Percentiles rank a stretch among this genome's conserved stretches.
Evolutionary conservation across 2,888 invertebrate genomes (phyloP).

Genomic region (Trichopoda pennipes): DNA sequence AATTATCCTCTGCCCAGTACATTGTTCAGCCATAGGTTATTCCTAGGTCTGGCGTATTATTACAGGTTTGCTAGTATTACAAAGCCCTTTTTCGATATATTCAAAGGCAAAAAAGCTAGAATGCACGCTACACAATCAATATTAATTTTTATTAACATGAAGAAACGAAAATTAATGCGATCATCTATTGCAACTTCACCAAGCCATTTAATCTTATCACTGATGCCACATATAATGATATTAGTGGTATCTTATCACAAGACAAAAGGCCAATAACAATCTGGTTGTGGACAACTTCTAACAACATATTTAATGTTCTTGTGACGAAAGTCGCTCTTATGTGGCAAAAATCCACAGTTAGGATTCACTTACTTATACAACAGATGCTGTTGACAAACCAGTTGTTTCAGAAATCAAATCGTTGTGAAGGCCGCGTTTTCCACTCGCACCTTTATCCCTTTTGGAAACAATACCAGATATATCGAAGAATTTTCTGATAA

Average conservation of each 20-base stretch:
- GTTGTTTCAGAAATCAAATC: constrained; percentile 53
- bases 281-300: too few relatives aligned
- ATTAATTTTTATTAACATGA: neutral
- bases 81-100: neutral
- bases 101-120: neutral
- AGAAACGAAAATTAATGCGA: neutral
- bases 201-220: constrained; percentile 58
- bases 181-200: constrained; percentile 48
- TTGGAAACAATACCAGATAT: constrained; percentile 41
- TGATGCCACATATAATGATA: too few relatives aligned
- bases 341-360: too few relatives aligned
- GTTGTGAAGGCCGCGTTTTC: constrained; percentile 26
- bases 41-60: too few relatives aligned
- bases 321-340: too few relatives aligned
- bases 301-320: too few relatives aligned
- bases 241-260: too few relatives aligned
- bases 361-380: constrained; percentile 34
- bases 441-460: constrained; percentile 45
- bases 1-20: constrained; percentile 3
- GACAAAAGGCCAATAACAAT: too few relatives aligned
- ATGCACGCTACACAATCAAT: neutral
- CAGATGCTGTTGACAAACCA: neutral
- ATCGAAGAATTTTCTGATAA: constrained; percentile 22
- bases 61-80: too few relatives aligned
- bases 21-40: too few relatives aligned